Evolutionary conservation across 2,113 vertebrate species (phyloP), one percentile per base, ranked within the genome.

Genomic region (Notothenia coriiceps): DNA sequence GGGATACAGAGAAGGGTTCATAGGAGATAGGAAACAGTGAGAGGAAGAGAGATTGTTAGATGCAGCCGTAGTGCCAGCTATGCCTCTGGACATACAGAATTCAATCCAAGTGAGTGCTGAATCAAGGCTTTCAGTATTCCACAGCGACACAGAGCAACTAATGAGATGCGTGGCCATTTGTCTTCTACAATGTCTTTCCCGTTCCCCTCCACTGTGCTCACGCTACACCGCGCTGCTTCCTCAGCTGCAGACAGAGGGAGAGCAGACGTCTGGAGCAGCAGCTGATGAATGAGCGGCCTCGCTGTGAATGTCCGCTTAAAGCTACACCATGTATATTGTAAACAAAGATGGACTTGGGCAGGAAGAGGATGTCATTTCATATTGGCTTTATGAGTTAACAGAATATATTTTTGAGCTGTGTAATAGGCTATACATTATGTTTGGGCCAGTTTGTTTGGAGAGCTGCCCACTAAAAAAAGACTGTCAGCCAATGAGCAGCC

Each of bases 151-250:
- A 69, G 64, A 80, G 64, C 86, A 90, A 86, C 85, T 92, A 92
- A 93, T 91, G 88, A 94, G 65, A 67, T 52, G n/a, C 59, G 51
- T 70, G 81, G 82, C 88, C 89, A 93, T 95, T 94, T 89, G 89
- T 95, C 93, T 94, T 91, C 74, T 55, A 47, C 75, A 77, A 6
- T 7, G 70, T 73, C 83, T 69, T 84, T 79, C 78, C 68, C 47
- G 50, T 62, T 76, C 85, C 85, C 88, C 64, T 86, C 54, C 49
- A n/a, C 79, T 46, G 79, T 76, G 74, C 81, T 77, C 81, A 83
- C 25, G 88, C 86, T 55, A 79, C 70, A 63, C 80, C 55, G 79
- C 70, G 0, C 71, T 85, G 92, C 92, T 88, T 91, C 92, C 81
- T 94, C 93, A 94, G 84, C 83, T 89, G 74, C 76, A 85, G 82